These are phyloP conservation scores for Drosophila prostipennis DNA, from an alignment of 2,888 invertebrate species.

Conservation along the genomic window DNA sequence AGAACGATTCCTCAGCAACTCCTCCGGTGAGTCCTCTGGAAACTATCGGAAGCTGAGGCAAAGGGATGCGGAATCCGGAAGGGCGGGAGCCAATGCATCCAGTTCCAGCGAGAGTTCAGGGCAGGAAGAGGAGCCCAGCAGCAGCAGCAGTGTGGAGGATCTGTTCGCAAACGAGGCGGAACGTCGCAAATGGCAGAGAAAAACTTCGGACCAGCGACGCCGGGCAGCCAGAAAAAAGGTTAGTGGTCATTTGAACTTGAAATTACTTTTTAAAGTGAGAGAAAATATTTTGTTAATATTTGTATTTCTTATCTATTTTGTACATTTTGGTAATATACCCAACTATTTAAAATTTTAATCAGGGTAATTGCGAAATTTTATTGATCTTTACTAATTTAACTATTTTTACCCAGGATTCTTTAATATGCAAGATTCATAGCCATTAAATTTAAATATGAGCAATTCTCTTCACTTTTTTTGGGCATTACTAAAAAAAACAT, in stretches of 20 bases:
- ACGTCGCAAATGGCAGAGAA: conserved; percentile 57
- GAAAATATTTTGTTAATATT: no score
- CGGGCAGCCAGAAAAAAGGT: conserved; percentile 52
- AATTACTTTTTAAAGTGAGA: no score
- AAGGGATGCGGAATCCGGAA: conserved; percentile 67
- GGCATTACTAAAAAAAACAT: no score
- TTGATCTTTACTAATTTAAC: no score
- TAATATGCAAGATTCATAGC: no score
- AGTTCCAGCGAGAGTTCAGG: conserved; percentile 46
- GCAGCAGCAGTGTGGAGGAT: conserved; percentile 77
- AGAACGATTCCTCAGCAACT: conserved; percentile 58
- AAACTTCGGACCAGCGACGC: conserved; percentile 39
- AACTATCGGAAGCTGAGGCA: conserved; percentile 70
- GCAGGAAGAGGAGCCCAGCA: conserved; percentile 50
- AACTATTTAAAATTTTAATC: no score
- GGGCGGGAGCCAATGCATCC: conserved; percentile 7
- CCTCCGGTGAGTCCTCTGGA: conserved; percentile 32
- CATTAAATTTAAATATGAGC: no score
- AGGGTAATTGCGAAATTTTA: no score
- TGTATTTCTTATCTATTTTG: no score
- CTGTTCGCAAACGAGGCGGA: conserved; percentile 63
- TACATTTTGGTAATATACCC: no score
- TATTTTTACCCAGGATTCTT: no score
- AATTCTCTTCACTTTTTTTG: no score
- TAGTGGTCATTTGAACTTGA: conserved; percentile 15